Evolutionary conservation across 2,888 invertebrate genomes (phyloP).

Genomic region (Epistrophella euchroma): DNA sequence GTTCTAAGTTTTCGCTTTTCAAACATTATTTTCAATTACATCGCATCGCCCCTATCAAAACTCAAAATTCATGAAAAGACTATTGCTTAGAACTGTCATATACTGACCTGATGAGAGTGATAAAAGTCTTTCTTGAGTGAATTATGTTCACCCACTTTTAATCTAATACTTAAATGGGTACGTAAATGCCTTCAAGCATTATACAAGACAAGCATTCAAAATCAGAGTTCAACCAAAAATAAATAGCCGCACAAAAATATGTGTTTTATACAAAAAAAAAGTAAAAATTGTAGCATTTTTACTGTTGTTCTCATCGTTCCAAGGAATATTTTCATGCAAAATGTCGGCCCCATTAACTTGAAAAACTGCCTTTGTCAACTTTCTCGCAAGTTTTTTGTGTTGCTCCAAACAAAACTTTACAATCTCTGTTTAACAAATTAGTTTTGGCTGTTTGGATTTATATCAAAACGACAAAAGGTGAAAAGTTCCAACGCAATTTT

Average conservation of each 20-base stretch:
- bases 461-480: conserved; percentile 10
- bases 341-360: background rate
- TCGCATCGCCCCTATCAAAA: too few relatives aligned
- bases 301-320: background rate
- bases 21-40: too few relatives aligned
- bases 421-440: background rate
- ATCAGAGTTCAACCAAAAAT: too few relatives aligned
- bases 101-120: too few relatives aligned
- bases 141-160: too few relatives aligned
- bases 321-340: background rate
- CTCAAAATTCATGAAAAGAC: too few relatives aligned
- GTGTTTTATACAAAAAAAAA: background rate
- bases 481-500: background rate
- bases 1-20: too few relatives aligned
- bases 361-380: background rate
- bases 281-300: background rate
- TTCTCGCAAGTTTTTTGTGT: background rate
- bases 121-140: too few relatives aligned
- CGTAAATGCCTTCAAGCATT: too few relatives aligned
- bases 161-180: too few relatives aligned
- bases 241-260: background rate
- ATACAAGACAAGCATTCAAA: too few relatives aligned
- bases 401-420: background rate
- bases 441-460: background rate
- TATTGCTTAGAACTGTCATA: too few relatives aligned